phyloP scores from a whole-genome alignment of 2,888 invertebrate species.

The Chymomyza procnemis region DNA sequence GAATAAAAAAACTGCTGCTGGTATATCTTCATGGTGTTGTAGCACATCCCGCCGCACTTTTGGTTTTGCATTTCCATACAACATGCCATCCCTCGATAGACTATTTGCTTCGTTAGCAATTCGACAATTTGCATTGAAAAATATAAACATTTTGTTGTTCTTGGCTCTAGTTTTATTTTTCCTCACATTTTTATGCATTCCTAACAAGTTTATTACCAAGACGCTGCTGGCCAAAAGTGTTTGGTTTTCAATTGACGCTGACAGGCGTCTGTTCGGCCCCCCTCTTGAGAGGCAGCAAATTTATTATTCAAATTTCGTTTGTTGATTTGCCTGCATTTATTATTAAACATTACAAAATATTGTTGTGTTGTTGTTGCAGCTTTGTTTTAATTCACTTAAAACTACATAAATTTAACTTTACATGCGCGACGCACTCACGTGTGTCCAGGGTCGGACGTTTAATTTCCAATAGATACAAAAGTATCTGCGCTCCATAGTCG shows the following conservation, averaged over 20 bases:
- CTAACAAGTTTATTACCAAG: constrained; percentile 44
- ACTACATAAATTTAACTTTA: constrained; percentile 71
- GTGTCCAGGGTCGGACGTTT: constrained; percentile 53
- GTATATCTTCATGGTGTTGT: too few species aligned
- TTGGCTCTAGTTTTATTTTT: constrained; percentile 14
- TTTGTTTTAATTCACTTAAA: constrained; percentile 72
- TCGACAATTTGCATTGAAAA: constrained; percentile 57
- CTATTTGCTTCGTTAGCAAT: constrained; percentile 61
- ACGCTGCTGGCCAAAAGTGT: constrained; percentile 40
- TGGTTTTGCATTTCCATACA: background rate
- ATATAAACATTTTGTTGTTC: constrained; percentile 53
- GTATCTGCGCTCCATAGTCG: constrained; percentile 25
- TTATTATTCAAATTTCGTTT: constrained; percentile 65
- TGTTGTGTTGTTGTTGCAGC: constrained; percentile 12
- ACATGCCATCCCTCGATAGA: background rate
- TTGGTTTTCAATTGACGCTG: constrained; percentile 39
- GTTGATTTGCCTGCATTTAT: constrained; percentile 59
- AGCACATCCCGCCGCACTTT: background rate
- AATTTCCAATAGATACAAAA: constrained; percentile 29
- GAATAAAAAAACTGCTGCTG: too few species aligned
- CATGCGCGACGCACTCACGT: constrained; percentile 61
- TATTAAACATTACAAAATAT: constrained; percentile 48
- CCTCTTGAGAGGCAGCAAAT: constrained; percentile 35
- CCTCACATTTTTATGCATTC: constrained; percentile 41
- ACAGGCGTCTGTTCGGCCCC: background rate